Conservation (phyloP, 2,797 vertebrate species). For the Sebastes reedi region DNA sequence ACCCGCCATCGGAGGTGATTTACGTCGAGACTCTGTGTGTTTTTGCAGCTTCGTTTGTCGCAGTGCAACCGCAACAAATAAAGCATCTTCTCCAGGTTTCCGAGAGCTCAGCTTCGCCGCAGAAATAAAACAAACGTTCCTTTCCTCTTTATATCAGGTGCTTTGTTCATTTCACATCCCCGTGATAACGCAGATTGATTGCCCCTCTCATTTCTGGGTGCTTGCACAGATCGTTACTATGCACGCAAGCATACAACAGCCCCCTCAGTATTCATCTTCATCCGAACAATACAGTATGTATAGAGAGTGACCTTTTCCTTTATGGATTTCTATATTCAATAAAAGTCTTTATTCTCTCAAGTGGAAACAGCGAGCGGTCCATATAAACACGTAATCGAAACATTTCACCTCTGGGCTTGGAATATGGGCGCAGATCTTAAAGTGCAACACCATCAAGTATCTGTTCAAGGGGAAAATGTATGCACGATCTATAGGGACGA, state of each 20-base stretch:
- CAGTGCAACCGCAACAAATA: conserved; percentile 27
- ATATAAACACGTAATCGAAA: conserved; percentile 16
- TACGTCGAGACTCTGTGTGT: not conserved
- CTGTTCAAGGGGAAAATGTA: conserved; percentile 10
- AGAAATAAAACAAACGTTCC: not conserved
- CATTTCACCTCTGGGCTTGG: conserved; percentile 15
- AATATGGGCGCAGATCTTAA: not conserved
- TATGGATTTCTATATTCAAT: conserved; percentile 55
- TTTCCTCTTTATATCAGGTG: conserved; percentile 15
- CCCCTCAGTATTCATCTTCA: conserved; percentile 28
- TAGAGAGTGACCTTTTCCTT: conserved; percentile 51
- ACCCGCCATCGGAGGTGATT: not conserved
- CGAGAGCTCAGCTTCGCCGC: not conserved
- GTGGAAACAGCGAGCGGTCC: conserved; percentile 19
- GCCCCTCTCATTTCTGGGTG: conserved; percentile 15
- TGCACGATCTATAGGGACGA: conserved; percentile 1
- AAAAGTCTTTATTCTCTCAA: conserved; percentile 28
- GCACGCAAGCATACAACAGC: conserved; percentile 13
- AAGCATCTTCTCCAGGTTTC: conserved; percentile 6
- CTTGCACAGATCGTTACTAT: conserved; percentile 31
- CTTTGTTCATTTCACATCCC: conserved; percentile 6
- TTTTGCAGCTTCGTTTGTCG: conserved; percentile 32
- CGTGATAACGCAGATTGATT: conserved; percentile 55
- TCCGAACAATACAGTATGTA: conserved; percentile 1
- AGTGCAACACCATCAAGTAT: not conserved